phyloP scores from a whole-genome alignment of 1,140 invertebrate species.

The Zophobas morio region DNA sequence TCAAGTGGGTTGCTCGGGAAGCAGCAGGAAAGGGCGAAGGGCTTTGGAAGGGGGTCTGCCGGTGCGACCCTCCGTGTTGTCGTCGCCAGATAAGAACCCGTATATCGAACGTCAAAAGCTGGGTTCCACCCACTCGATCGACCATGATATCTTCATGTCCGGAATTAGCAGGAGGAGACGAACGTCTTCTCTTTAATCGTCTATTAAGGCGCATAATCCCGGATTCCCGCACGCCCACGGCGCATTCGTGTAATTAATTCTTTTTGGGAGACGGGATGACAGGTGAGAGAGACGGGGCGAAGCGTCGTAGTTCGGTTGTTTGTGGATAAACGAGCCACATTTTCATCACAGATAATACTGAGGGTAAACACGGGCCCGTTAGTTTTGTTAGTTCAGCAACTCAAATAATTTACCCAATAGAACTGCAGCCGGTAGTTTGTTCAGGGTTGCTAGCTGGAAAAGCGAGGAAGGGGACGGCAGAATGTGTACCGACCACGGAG shows the following conservation, averaged over 20 bases:
- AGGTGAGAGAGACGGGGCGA: constrained; percentile 29
- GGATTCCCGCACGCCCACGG: not conserved
- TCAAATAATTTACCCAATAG: constrained; percentile 68
- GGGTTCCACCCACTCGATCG: constrained; percentile 8
- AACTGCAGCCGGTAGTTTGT: constrained; percentile 65
- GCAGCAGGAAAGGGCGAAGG: constrained; percentile 7
- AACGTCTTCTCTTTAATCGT: constrained; percentile 4
- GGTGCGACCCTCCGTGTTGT: constrained; percentile 17
- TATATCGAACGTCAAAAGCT: constrained; percentile 12
- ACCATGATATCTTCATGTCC: constrained; percentile 3
- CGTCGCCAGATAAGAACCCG: constrained; percentile 16
- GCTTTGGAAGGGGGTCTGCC: constrained; percentile 4
- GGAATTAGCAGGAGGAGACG: not conserved
- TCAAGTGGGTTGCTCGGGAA: constrained; percentile 54
- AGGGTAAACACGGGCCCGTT: constrained; percentile 64
- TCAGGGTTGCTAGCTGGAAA: constrained; percentile 55
- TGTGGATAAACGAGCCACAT: constrained; percentile 63
- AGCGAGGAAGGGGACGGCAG: constrained; percentile 54
- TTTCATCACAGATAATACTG: constrained; percentile 66
- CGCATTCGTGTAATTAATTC: constrained; percentile 15
- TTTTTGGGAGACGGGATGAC: constrained; percentile 5
- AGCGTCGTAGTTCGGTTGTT: constrained; percentile 55
- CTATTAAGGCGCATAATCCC: constrained; percentile 2
- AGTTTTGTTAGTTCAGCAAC: constrained; percentile 67
- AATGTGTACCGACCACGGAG: constrained; percentile 63